A percentile compares a stretch with the other conserved stretches of the same genome.
These are phyloP conservation scores for Cristatella mucedo DNA, from an alignment of 2,888 invertebrate species.

Conservation along the genomic window DNA sequence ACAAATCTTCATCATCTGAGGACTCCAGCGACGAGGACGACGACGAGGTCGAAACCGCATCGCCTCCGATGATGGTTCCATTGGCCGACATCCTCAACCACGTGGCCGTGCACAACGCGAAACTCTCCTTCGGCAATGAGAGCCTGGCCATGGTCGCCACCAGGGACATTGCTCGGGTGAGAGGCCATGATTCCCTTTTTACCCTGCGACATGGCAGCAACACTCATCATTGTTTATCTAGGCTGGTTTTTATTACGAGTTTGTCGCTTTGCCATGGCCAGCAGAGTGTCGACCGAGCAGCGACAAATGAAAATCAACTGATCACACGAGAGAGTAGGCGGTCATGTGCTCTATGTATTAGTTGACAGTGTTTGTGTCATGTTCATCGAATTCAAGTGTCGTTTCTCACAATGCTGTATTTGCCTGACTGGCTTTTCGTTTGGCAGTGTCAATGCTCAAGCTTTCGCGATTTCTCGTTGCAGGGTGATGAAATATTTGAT, in stretches of 20 bases:
- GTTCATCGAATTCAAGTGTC: too few species aligned
- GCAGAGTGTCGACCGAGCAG: too few species aligned
- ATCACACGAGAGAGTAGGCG: too few species aligned
- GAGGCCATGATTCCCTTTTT: too few species aligned
- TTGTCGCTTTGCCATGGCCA: neutral
- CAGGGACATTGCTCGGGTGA: conserved; percentile 24
- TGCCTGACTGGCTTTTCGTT: too few species aligned
- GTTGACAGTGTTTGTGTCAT: too few species aligned
- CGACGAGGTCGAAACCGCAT: conserved; percentile 13
- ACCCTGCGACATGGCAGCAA: too few species aligned
- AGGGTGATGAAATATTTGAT: conserved; percentile 37
- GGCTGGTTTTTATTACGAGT: neutral
- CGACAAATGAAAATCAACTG: too few species aligned
- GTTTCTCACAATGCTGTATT: too few species aligned
- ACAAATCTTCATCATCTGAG: too few species aligned
- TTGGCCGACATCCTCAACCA: conserved; percentile 38
- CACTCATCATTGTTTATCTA: neutral
- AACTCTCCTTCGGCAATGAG: conserved; percentile 27
- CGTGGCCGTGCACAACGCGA: conserved; percentile 32
- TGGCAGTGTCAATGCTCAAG: too few species aligned
- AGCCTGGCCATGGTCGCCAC: conserved; percentile 29
- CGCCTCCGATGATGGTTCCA: conserved; percentile 37
- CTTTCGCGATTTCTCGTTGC: too few species aligned
- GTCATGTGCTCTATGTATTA: neutral
- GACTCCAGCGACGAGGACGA: conserved; percentile 19